Base-by-base conservation (phyloP, 2,888 invertebrate genomes). In the Thera obeliscata region DNA sequence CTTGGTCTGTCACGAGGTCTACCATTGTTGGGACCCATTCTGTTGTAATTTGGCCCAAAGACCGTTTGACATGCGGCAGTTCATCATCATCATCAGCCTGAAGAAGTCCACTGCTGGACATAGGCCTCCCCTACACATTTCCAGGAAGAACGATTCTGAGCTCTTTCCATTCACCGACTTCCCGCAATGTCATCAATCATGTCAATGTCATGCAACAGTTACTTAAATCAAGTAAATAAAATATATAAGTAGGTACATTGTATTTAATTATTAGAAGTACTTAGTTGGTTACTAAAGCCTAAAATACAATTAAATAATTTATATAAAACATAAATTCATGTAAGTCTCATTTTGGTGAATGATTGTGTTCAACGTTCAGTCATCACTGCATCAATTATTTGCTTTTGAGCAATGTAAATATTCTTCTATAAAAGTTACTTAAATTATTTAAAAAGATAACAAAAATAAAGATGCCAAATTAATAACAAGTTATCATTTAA, bases 381-480 rank as follows among this genome's bases (percentile, higher is more conserved):
- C 8, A 9, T 33, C 22, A 33, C 52, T 33, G 33, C 8, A 33
- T 33, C 9, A 8, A 1, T 3, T 52, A 52, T 52, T 33, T 52
- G 33, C 33, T 57, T 56, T 41, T 43, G 2, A 22, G 56, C 46
- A 35, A 50, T 50, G 22, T 49, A 62, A 56, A 55, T 36, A 56
- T 46, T 7, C 6, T 50, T 22, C 22, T 50, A 12, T 33, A 12
- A 12, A 49, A 12, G 8, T 43, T 11, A 38, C 49, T 50, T 68
- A 64, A 71, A 72, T 71, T 72, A 69, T 64, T 69, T 71, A 78
- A 81, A 82, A 84, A 87, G 86, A 85, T 85, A 84, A 87, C 88
- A 90, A 87, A 87, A 87, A 86, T 83, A 84, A 52, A 33, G 12
- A 33, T 11, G 33, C 52, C 22, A 33, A 52, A 33, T 22, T 52